Conservation (phyloP, 2,113 vertebrate species). For the Sebastes fasciatus region DNA sequence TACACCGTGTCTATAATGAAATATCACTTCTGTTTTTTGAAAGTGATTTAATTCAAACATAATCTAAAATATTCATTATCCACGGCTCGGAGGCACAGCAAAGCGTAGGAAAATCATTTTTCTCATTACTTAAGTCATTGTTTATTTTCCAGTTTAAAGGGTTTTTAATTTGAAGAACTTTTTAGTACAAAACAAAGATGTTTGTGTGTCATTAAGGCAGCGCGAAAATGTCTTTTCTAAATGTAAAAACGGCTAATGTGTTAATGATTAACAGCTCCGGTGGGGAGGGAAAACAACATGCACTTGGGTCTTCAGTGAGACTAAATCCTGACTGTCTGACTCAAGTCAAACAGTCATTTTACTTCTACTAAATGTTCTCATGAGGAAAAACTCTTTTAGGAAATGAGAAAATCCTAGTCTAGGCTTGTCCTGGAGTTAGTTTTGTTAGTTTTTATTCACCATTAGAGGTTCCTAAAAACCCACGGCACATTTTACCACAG, state of each 20-base stretch:
- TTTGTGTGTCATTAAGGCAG: constrained; percentile 79
- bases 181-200: constrained; percentile 56
- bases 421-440: neutral
- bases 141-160: constrained; percentile 10
- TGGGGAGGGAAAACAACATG: constrained; percentile 20
- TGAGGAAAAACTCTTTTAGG: neutral
- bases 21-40: constrained; percentile 90
- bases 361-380: constrained; percentile 19
- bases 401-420: constrained; percentile 18
- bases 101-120: constrained; percentile 85
- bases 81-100: constrained; percentile 86
- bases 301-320: constrained; percentile 18
- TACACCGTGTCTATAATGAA: constrained; percentile 86
- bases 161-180: constrained; percentile 64
- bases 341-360: constrained; percentile 27
- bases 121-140: constrained; percentile 73
- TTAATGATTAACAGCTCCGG: constrained; percentile 39
- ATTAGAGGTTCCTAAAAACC: constrained; percentile 25
- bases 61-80: constrained; percentile 93
- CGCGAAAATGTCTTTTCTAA: neutral
- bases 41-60: constrained; percentile 94
- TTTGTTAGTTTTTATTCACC: constrained; percentile 16
- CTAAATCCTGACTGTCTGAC: constrained; percentile 32
- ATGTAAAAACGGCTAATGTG: constrained; percentile 30
- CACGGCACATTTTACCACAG: constrained; percentile 41